These are phyloP conservation scores for Hylyphantes graminicola DNA, from an alignment of 1,140 invertebrate genomes.

Conservation along the genomic window DNA sequence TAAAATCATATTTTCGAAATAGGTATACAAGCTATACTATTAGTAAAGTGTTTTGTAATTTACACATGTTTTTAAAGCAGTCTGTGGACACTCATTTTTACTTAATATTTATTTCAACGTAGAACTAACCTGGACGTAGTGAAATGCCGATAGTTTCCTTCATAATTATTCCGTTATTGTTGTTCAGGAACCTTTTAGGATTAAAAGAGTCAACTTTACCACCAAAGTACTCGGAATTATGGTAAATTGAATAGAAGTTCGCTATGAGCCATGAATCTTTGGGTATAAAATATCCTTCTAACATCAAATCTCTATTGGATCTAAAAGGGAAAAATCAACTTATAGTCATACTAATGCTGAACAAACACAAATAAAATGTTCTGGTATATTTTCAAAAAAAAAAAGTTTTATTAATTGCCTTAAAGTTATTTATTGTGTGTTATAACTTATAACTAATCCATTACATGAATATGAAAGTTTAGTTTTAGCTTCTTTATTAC, in stretches of 20 bases:
- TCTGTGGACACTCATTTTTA: no score
- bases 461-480: background rate
- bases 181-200: constrained; percentile 10
- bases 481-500: background rate
- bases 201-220: background rate
- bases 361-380: background rate
- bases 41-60: no score
- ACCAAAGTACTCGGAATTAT: background rate
- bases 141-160: background rate
- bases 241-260: constrained; percentile 9
- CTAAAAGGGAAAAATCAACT: constrained; percentile 5
- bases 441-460: background rate
- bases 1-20: no score
- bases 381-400: background rate
- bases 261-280: background rate
- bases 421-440: background rate
- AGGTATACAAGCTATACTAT: no score
- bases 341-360: background rate
- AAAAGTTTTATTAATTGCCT: background rate
- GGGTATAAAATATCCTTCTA: constrained; percentile 14
- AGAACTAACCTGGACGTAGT: background rate
- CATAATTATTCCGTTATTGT: background rate
- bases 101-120: no score
- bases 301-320: background rate
- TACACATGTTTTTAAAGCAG: no score